Evolutionary conservation across 2,888 invertebrate species (phyloP).

Genomic region (Leptinotarsa juncta): DNA sequence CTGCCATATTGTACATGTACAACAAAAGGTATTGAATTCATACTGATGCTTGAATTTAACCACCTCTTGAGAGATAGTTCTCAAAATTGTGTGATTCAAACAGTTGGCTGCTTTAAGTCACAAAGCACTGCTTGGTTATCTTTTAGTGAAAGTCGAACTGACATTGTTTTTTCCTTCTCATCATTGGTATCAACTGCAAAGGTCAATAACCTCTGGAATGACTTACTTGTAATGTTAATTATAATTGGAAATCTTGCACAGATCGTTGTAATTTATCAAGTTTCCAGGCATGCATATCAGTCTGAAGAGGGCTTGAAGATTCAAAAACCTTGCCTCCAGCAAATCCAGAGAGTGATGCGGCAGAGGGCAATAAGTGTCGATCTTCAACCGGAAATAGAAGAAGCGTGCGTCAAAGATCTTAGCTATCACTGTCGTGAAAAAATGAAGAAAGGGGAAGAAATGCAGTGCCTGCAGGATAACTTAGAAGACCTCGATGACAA

Average conservation of each 20-base stretch:
- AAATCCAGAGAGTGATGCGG: conserved; percentile 92
- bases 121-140: too few relatives aligned
- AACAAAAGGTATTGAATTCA: too few relatives aligned
- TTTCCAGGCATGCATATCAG: conserved; percentile 36
- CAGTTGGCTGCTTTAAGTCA: too few relatives aligned
- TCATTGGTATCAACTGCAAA: too few relatives aligned
- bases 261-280: neutral
- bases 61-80: too few relatives aligned
- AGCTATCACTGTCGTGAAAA: conserved; percentile 85
- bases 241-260: neutral
- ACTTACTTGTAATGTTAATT: too few relatives aligned
- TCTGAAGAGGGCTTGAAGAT: conserved; percentile 63
- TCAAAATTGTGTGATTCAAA: too few relatives aligned
- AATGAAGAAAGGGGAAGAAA: conserved; percentile 90
- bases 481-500: conserved; percentile 74
- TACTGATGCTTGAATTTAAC: too few relatives aligned
- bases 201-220: too few relatives aligned
- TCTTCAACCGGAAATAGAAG: conserved; percentile 94
- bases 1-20: too few relatives aligned
- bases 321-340: conserved; percentile 74
- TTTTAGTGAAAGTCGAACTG: too few relatives aligned
- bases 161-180: too few relatives aligned
- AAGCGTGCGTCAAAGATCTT: conserved; percentile 88
- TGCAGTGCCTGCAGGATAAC: conserved; percentile 90
- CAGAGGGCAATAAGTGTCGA: conserved; percentile 93